These are phyloP conservation scores for Tenualosa thibaudeaui DNA, from an alignment of 2,797 vertebrate genomes.

Conservation along the genomic window DNA sequence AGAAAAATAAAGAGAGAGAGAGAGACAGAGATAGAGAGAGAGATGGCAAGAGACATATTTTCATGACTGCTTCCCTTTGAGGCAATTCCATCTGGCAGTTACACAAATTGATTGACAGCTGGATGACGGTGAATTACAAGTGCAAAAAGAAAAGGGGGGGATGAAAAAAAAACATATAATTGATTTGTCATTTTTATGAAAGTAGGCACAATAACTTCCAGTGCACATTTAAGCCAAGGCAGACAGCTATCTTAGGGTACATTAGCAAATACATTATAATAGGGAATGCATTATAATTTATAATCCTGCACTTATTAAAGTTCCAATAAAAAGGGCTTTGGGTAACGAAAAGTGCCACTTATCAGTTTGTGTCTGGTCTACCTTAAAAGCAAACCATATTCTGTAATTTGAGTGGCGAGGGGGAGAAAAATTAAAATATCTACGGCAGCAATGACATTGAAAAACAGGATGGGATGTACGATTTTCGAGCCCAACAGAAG, in stretches of 20 bases:
- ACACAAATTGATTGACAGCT: slow-evolving; percentile 61
- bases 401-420: slow-evolving; percentile 70
- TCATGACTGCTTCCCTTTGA: slow-evolving; percentile 60
- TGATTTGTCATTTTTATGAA: slow-evolving; percentile 77
- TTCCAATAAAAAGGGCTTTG: slow-evolving; percentile 79
- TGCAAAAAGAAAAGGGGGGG: background rate
- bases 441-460: slow-evolving; percentile 74
- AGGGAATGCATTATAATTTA: slow-evolving; percentile 84
- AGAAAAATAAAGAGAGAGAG: background rate
- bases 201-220: slow-evolving; percentile 76
- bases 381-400: slow-evolving; percentile 80
- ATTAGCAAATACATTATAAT: slow-evolving; percentile 71
- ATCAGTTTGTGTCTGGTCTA: slow-evolving; percentile 74
- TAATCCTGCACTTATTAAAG: slow-evolving; percentile 82
- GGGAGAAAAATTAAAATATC: slow-evolving; percentile 63
- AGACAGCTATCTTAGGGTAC: slow-evolving; percentile 70
- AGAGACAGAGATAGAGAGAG: slow-evolving; percentile 31
- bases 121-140: slow-evolving; percentile 68
- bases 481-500: slow-evolving; percentile 74
- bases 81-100: slow-evolving; percentile 63
- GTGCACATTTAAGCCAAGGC: slow-evolving; percentile 65
- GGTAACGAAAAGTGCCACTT: slow-evolving; percentile 81
- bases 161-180: slow-evolving; percentile 66
- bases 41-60: slow-evolving; percentile 51
- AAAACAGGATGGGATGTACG: slow-evolving; percentile 77